These are phyloP conservation scores for Halesus radiatus DNA, from an alignment of 1,140 invertebrate genomes.

Conservation along the genomic window DNA sequence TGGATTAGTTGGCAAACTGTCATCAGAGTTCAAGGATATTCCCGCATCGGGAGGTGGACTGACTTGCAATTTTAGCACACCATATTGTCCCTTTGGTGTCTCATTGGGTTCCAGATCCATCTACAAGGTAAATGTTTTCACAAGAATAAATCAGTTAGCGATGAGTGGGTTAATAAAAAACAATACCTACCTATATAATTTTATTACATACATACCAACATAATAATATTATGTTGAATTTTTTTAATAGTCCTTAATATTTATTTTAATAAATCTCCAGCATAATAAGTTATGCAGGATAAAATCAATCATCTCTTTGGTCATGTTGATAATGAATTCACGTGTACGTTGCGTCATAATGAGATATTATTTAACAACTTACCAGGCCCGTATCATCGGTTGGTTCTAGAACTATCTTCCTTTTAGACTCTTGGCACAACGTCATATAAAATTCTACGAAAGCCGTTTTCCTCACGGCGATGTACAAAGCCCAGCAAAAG, in stretches of 20 bases:
- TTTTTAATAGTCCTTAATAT: too few relatives aligned
- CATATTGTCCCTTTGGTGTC: conserved; percentile 70
- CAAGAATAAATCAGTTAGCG: background rate
- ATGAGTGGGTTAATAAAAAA: too few relatives aligned
- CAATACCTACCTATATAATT: too few relatives aligned
- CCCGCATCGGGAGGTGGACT: conserved; percentile 66
- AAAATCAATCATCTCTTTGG: too few relatives aligned
- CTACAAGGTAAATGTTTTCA: conserved; percentile 59
- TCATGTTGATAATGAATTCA: too few relatives aligned
- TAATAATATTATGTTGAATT: too few relatives aligned
- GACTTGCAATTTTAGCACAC: conserved; percentile 74
- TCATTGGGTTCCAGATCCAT: conserved; percentile 73
- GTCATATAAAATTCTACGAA: conserved; percentile 88
- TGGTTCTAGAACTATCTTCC: conserved; percentile 81
- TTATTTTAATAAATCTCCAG: too few relatives aligned
- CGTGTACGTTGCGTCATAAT: too few relatives aligned
- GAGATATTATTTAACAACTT: conserved; percentile 57
- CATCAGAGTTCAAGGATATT: conserved; percentile 51
- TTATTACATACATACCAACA: too few relatives aligned
- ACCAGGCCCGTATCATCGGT: conserved; percentile 86
- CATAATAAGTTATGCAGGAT: too few relatives aligned
- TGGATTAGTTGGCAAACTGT: conserved; percentile 27
- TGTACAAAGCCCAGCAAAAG: conserved; percentile 82
- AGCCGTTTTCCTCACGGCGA: conserved; percentile 81
- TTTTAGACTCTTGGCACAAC: conserved; percentile 79